Evolutionary conservation across 2,113 vertebrate species (phyloP).

Genomic region (Asarcornis scutulata): DNA sequence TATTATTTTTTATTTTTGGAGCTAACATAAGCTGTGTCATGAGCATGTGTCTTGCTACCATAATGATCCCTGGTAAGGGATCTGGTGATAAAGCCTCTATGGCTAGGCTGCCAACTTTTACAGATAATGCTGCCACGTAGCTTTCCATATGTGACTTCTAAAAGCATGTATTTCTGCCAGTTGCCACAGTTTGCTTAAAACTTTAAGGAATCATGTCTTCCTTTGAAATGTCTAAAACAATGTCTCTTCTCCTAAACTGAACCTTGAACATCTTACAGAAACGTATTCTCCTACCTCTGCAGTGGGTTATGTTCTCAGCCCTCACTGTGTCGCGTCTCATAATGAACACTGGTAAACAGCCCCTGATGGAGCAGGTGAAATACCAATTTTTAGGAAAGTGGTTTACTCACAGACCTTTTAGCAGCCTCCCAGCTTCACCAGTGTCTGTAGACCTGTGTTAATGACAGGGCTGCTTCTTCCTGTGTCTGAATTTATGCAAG

Average conservation of each 20-base stretch:
- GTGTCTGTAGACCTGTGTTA: neutral
- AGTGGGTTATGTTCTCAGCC: neutral
- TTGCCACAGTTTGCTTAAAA: neutral
- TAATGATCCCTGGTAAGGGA: neutral
- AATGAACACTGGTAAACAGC: neutral
- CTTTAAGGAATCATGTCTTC: neutral
- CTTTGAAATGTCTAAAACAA: neutral
- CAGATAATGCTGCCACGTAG: too few species aligned
- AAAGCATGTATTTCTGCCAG: too few species aligned
- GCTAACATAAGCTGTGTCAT: neutral
- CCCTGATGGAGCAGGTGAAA: neutral
- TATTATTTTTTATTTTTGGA: neutral
- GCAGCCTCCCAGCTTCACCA: neutral
- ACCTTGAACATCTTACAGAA: neutral
- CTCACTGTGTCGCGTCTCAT: neutral
- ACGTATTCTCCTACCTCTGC: neutral
- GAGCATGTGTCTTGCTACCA: neutral
- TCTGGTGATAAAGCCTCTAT: neutral
- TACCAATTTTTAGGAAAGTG: neutral
- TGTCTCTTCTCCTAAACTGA: neutral
- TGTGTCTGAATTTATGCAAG: neutral
- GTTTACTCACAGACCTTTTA: neutral
- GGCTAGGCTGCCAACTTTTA: neutral
- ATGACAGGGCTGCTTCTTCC: neutral
- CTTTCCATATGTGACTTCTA: too few species aligned